Evolutionary conservation across 2,113 vertebrate species (phyloP).

Genomic region (Cebus imitator): DNA sequence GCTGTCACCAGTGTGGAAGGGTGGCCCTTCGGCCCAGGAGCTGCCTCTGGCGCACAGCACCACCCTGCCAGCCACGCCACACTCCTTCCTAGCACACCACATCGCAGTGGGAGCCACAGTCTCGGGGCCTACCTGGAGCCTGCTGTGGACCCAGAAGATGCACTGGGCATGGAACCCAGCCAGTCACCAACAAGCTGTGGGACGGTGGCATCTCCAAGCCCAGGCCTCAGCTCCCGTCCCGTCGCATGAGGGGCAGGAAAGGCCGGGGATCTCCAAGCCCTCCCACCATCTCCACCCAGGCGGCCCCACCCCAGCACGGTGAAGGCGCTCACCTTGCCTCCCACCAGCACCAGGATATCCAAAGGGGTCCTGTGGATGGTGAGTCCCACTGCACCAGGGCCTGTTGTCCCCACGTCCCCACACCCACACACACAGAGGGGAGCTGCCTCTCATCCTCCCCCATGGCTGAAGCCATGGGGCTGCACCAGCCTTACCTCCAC

Average conservation of each 20-base stretch:
- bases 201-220: not conserved
- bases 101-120: fast-evolving
- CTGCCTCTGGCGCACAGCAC: not conserved
- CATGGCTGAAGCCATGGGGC: fast-evolving
- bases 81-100: not conserved
- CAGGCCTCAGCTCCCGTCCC: not conserved
- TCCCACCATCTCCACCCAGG: fast-evolving
- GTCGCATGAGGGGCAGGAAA: not conserved
- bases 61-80: not conserved
- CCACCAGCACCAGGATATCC: fast-evolving
- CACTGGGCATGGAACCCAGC: not conserved
- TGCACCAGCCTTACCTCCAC: not conserved
- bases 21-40: not conserved
- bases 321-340: fast-evolving
- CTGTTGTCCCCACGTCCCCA: fast-evolving
- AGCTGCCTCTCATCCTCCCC: fast-evolving
- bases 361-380: fast-evolving
- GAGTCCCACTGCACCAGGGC: not conserved
- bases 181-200: not conserved
- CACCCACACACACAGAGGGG: fast-evolving
- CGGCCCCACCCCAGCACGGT: fast-evolving
- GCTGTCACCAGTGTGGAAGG: not conserved
- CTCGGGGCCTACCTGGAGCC: fast-evolving
- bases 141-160: fast-evolving
- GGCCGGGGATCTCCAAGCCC: not conserved